phyloP scores from a whole-genome alignment of 2,888 invertebrate genomes.

The Molanna angustata region DNA sequence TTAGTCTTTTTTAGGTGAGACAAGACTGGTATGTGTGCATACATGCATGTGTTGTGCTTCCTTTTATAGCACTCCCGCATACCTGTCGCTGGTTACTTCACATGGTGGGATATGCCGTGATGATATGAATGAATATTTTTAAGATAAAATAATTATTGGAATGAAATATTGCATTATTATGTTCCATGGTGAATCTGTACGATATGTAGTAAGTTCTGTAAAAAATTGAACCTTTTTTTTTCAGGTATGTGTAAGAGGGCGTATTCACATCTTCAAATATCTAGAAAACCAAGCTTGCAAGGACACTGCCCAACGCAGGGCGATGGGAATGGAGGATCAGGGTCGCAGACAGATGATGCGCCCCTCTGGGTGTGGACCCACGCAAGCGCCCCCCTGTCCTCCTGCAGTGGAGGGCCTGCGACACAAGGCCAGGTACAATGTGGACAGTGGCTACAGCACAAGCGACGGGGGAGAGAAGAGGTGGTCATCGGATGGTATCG shows the following conservation, averaged over 20 bases:
- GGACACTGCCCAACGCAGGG: conserved; percentile 53
- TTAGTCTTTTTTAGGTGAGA: no score
- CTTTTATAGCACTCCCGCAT: no score
- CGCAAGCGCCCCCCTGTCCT: conserved; percentile 37
- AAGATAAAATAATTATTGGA: no score
- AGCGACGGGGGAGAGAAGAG: conserved; percentile 79
- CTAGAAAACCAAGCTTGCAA: conserved; percentile 85
- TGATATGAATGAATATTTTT: no score
- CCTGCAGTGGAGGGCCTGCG: conserved; percentile 45
- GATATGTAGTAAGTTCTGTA: no score
- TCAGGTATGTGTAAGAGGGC: conserved; percentile 86
- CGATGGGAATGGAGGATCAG: conserved; percentile 44
- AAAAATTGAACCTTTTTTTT: no score
- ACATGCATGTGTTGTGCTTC: no score
- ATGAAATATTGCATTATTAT: no score
- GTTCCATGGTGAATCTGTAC: no score
- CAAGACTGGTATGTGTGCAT: no score
- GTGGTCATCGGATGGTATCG: conserved; percentile 73
- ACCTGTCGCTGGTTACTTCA: no score
- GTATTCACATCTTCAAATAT: conserved; percentile 94
- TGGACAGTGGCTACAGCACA: conserved; percentile 88
- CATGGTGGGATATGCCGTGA: no score
- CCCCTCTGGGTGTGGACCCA: conserved; percentile 37
- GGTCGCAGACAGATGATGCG: conserved; percentile 38
- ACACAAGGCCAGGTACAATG: conserved; percentile 64